phyloP scores from a whole-genome alignment of 1,140 invertebrate genomes.

The Holotrichia oblita region DNA sequence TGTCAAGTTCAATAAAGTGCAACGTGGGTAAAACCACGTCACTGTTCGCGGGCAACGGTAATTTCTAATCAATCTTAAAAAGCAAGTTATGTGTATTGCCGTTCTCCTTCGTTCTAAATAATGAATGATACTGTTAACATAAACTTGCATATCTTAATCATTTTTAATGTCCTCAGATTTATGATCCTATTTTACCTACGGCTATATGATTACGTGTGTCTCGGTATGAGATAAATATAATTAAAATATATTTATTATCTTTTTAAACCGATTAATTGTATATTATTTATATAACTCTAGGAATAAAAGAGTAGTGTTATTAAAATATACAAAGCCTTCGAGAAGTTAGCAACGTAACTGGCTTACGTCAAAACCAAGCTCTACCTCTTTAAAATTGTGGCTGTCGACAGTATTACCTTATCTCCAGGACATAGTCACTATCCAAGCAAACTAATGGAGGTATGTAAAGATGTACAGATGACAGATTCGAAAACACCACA shows the following conservation, averaged over 20 bases:
- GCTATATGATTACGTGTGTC: not conserved
- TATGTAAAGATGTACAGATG: too few species aligned
- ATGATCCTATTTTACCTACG: not conserved
- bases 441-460: too few species aligned
- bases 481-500: too few species aligned
- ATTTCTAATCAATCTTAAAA: constrained; percentile 15
- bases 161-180: not conserved
- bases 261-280: not conserved
- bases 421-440: too few species aligned
- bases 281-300: too few species aligned
- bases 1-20: constrained; percentile 4
- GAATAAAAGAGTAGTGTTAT: too few species aligned
- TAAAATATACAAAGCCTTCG: too few species aligned
- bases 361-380: too few species aligned
- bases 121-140: not conserved
- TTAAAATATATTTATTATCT: constrained; percentile 11
- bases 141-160: not conserved
- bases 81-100: not conserved
- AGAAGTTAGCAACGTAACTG: too few species aligned
- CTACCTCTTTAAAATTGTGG: too few species aligned
- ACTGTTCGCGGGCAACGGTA: not conserved
- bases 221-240: not conserved
- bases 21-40: not conserved
- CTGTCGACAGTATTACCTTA: too few species aligned
- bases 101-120: not conserved